These are phyloP conservation scores for Drosophila simulans DNA, from an alignment of 1,140 invertebrate genomes.

Conservation along the genomic window DNA sequence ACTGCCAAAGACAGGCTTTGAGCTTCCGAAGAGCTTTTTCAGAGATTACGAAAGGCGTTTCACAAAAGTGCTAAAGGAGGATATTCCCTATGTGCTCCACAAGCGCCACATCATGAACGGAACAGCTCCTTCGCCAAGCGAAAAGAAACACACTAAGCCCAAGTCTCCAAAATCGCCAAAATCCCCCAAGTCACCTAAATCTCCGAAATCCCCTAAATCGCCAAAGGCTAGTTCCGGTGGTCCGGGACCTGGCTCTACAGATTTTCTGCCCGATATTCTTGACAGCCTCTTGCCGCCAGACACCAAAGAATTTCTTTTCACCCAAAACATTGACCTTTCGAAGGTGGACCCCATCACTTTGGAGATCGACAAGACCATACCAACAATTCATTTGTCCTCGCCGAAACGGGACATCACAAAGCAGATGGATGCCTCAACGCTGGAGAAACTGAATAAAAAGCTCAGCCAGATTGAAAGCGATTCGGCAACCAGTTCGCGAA, in stretches of 20 bases:
- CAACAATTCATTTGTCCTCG: constrained; percentile 87
- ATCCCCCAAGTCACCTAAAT: constrained; percentile 87
- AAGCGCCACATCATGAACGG: constrained; percentile 93
- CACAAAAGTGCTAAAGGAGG: constrained; percentile 84
- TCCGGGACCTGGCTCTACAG: constrained; percentile 32
- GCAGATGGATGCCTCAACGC: constrained; percentile 87
- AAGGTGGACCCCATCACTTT: constrained; percentile 89
- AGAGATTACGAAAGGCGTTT: constrained; percentile 86
- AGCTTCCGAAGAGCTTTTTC: constrained; percentile 87
- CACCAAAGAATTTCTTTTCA: constrained; percentile 87
- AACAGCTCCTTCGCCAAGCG: constrained; percentile 88
- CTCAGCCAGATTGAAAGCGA: constrained; percentile 90
- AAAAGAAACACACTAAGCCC: constrained; percentile 85
- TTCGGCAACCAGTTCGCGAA: constrained; percentile 89
- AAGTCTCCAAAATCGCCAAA: constrained; percentile 87
- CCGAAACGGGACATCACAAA: constrained; percentile 89
- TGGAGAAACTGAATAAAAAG: constrained; percentile 89
- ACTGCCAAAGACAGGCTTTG: constrained; percentile 85
- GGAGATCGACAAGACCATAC: constrained; percentile 88
- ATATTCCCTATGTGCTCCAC: constrained; percentile 93
- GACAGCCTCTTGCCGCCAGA: constrained; percentile 78
- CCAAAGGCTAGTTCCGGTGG: constrained; percentile 44
- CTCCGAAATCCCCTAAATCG: constrained; percentile 86
- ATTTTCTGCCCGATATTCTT: constrained; percentile 81
- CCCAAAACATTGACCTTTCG: constrained; percentile 89